These are phyloP conservation scores for Zele albiditarsus DNA, from an alignment of 2,888 invertebrate genomes.

Conservation along the genomic window DNA sequence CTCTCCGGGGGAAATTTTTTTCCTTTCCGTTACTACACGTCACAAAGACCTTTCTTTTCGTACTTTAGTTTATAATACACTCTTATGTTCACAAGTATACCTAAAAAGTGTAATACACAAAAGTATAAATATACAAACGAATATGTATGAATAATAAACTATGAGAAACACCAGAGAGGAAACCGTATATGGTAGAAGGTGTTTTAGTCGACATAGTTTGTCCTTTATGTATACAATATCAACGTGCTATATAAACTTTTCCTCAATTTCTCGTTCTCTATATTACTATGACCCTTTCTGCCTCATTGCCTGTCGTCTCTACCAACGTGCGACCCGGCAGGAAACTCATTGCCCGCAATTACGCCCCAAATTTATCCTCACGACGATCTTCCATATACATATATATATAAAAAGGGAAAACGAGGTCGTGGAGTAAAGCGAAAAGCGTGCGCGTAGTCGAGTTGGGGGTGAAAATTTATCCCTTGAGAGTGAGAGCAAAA, in stretches of 20 bases:
- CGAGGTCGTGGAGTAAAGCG: conserved; percentile 28
- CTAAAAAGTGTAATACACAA: too few species aligned
- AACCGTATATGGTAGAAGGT: not conserved
- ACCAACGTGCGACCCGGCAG: conserved; percentile 47
- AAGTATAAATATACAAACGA: not conserved
- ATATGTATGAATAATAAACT: not conserved
- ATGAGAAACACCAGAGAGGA: not conserved
- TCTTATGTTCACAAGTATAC: too few species aligned
- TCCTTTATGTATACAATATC: not conserved
- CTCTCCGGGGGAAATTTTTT: too few species aligned
- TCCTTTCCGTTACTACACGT: too few species aligned
- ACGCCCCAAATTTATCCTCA: conserved; percentile 52
- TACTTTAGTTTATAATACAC: too few species aligned
- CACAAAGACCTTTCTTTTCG: too few species aligned
- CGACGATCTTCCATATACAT: conserved; percentile 46
- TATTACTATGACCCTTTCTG: conserved; percentile 40
- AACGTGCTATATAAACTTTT: conserved; percentile 23
- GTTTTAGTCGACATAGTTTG: not conserved
- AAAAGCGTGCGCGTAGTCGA: conserved; percentile 8
- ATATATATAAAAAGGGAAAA: conserved; percentile 19
- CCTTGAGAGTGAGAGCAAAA: conserved; percentile 30
- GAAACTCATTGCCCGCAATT: conserved; percentile 57
- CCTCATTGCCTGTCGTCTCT: conserved; percentile 36
- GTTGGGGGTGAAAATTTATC: conserved; percentile 37
- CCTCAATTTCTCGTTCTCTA: conserved; percentile 29